Base-by-base conservation (phyloP, 2,113 vertebrate species). In the Eclectus roratus region DNA sequence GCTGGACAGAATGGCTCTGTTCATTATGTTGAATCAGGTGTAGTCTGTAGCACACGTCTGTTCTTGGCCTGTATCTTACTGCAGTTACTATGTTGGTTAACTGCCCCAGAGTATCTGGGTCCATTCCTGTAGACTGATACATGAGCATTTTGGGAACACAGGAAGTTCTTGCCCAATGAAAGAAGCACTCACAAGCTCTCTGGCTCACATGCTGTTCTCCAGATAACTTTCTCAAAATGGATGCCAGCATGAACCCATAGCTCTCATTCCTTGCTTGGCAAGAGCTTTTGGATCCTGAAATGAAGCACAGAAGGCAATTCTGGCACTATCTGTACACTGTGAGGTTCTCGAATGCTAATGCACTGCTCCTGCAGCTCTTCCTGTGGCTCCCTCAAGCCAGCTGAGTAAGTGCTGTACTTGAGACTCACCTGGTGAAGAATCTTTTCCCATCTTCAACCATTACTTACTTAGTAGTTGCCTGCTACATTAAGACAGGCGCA, bases 21-120 rank as follows among this genome's bases (percentile, higher is more conserved):
- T 89, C 56, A 80, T 85, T 69, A 6, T 61, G 65, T 84, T 84
- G 65, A 79, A 84, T 74, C 85, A 90, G 90, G 83, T 95, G 92
- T 88, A 60, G 87, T 55, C 93, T 92, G 85, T 64, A 80, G 70
- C 88, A 76, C 69, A 76, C 77, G 84, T 87, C 94, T 94, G 91
- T 68, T 89, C 82, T 63, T 44, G 39, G 46, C 44, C 55, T 82
- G 76, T 78, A 28, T 68, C 77, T 80, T 43, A 14, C 17, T 81
- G 85, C 80, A 61, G 61, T 93, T 84, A 43, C 56, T 83, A 31
- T 0, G 0, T 80, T 56, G 52, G 72, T 77, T 86, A 94, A 71
- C 65, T 79, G 71, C 53, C 52, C 47, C 56, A 23, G 41, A 92
- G 80, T 73, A 93, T 80, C 90, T 92, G 90, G 77, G 55, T 86